Evolutionary conservation across 2,113 vertebrate genomes (phyloP).

Genomic region (Tursiops truncatus): DNA sequence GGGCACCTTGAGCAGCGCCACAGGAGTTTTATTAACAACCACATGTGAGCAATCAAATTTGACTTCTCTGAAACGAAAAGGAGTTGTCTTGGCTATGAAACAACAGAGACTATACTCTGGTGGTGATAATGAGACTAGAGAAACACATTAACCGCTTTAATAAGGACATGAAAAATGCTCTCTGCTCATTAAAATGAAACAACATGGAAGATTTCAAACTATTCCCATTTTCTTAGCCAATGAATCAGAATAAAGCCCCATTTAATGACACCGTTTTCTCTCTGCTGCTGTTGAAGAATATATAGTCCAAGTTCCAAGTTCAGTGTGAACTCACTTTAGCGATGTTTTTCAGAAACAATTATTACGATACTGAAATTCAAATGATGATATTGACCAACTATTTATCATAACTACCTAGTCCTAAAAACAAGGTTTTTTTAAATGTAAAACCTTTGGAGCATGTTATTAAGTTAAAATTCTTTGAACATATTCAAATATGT

Average conservation of each 20-base stretch:
- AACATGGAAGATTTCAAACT: constrained; percentile 80
- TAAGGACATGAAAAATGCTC: constrained; percentile 83
- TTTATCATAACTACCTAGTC: constrained; percentile 1
- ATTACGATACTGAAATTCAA: constrained; percentile 62
- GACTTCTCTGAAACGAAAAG: constrained; percentile 83
- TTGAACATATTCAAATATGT: constrained; percentile 71
- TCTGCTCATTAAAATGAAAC: constrained; percentile 84
- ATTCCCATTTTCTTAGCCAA: constrained; percentile 82
- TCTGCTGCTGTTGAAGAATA: constrained; percentile 60
- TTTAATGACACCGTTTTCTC: constrained; percentile 73
- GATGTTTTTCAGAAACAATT: constrained; percentile 51
- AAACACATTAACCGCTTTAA: constrained; percentile 84
- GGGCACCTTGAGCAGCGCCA: constrained; percentile 71
- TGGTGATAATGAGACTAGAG: constrained; percentile 83
- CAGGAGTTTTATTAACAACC: constrained; percentile 83
- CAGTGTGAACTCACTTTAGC: constrained; percentile 51
- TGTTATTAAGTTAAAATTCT: constrained; percentile 63
- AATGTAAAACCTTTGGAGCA: constrained; percentile 49
- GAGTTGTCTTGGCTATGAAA: constrained; percentile 75
- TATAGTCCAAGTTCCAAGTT: constrained; percentile 57
- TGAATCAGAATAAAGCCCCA: constrained; percentile 78
- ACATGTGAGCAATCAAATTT: constrained; percentile 82
- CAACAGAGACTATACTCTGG: constrained; percentile 67
- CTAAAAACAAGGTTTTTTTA: neutral
- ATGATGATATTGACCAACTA: neutral